Base-by-base conservation (phyloP, 2,113 vertebrate genomes). In the Candoia aspera region DNA sequence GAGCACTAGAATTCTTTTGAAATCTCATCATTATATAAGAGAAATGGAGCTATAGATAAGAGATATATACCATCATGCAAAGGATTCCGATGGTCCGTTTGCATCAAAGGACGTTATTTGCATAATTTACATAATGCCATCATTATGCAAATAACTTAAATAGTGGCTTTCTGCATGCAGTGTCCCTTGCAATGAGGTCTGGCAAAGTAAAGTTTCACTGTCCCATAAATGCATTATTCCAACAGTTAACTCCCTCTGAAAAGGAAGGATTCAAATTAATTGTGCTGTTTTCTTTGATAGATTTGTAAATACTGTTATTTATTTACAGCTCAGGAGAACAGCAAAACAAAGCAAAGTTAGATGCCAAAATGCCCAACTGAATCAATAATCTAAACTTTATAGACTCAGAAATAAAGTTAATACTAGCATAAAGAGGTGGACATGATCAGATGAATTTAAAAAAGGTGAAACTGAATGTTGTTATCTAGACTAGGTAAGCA, bases 191-290 rank as follows among this genome's bases (percentile, higher is more conserved):
- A 49, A 49, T 49, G 49, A 49, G 49, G 49, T 49, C 49, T 49
- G 4, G 49, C 6, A 49, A 49, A 49, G 90, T 92, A 58, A 53
- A 68, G 62, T 95, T 93, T 92, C 89, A 90, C 84, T 86, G 29
- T 57, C 91, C 64, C 55, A 68, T 8, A 95, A 95, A 94, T 79
- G 42, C 90, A 33, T 23, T 92, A 95, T 92, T 94, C 23, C 64
- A 92, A 92, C 90, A 92, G 42, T 13, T 60, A 42, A 15, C 29
- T 93, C 89, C 57, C 91, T 79, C 89, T 92, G 0, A 90, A 89
- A 88, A 92, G 84, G 6, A 94, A 79, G 93, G 58, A 42, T 29
- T 93, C 37, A 90, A 79, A 92, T 93, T 90, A 90, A 57, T 19
- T 64, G 84, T 88, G 54, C 49, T 84, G 0, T 17, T 68, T 88